Evolutionary conservation across 2,797 vertebrate genomes (phyloP).

Genomic region (Bovichtus diacanthus): DNA sequence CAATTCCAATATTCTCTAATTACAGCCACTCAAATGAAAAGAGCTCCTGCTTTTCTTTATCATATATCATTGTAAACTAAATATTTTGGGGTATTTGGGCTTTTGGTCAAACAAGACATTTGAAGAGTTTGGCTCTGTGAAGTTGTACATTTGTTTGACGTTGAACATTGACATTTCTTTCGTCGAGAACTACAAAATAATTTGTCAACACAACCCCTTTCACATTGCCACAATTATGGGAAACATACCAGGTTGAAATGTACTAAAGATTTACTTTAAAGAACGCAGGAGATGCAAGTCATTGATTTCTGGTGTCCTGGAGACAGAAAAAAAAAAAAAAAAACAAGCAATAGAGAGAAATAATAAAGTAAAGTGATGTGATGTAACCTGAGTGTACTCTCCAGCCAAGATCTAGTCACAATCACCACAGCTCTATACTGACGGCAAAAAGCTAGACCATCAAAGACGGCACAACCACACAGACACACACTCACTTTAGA

Average conservation of each 20-base stretch:
- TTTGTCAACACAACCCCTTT: too few species aligned
- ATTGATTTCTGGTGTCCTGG: slow-evolving; percentile 10
- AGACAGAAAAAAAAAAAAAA: slow-evolving; percentile 3
- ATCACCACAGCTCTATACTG: not conserved
- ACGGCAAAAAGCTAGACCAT: slow-evolving; percentile 10
- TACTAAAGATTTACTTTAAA: not conserved
- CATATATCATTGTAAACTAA: too few species aligned
- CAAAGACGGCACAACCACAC: slow-evolving; percentile 14
- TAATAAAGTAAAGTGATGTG: too few species aligned
- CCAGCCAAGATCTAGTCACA: not conserved
- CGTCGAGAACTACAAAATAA: too few species aligned
- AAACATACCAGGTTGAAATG: not conserved
- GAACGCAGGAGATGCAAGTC: not conserved
- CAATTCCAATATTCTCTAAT: too few species aligned
- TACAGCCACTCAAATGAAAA: too few species aligned
- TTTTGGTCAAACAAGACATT: too few species aligned
- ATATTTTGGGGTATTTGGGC: too few species aligned
- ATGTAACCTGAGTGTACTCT: slow-evolving; percentile 8
- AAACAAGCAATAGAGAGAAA: not conserved
- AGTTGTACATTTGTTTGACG: too few species aligned
- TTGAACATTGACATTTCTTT: too few species aligned
- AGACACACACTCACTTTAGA: slow-evolving; percentile 5
- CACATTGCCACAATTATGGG: not conserved
- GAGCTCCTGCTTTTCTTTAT: too few species aligned
- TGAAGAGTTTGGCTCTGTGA: too few species aligned